Percentiles rank a stretch among this genome's conserved stretches.
Conservation (phyloP, 2,888 invertebrate species). For the Eupeodes luniger region DNA sequence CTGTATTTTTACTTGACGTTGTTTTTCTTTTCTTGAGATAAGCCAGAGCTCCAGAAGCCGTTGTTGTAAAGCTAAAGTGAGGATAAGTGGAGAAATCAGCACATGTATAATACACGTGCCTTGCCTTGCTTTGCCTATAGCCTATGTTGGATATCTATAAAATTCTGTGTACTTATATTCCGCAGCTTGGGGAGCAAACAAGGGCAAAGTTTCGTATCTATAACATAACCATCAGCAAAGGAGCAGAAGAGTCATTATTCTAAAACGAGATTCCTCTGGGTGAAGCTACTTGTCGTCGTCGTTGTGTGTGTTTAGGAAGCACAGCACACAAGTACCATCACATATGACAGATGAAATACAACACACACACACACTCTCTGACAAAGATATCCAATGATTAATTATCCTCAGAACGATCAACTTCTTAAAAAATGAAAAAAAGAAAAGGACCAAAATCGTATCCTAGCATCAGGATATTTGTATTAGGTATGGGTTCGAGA, state of each 20-base stretch:
- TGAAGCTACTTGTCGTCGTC: background rate
- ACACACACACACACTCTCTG: conserved; percentile 50
- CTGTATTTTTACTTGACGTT: conserved; percentile 43
- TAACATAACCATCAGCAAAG: conserved; percentile 9
- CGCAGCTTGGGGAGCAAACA: conserved; percentile 30
- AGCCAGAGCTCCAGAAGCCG: conserved; percentile 31
- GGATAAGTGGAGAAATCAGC: conserved; percentile 28
- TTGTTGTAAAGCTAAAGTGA: conserved; percentile 24
- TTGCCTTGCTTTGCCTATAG: background rate
- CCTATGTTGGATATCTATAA: background rate
- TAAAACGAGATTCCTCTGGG: conserved; percentile 1
- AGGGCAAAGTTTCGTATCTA: conserved; percentile 28
- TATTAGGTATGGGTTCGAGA: background rate
- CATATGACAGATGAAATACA: conserved; percentile 61
- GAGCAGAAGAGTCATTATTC: conserved; percentile 7
- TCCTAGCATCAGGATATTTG: background rate
- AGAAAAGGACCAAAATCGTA: background rate
- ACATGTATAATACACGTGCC: conserved; percentile 50
- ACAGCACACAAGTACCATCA: background rate
- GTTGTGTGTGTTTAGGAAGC: conserved; percentile 5
- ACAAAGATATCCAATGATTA: conserved; percentile 65
- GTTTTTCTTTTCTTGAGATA: conserved; percentile 41
- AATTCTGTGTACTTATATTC: background rate
- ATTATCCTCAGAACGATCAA: conserved; percentile 57
- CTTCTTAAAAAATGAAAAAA: conserved; percentile 21